Conservation (phyloP, 2,113 vertebrate species). For the Cynopterus brachyotis region DNA sequence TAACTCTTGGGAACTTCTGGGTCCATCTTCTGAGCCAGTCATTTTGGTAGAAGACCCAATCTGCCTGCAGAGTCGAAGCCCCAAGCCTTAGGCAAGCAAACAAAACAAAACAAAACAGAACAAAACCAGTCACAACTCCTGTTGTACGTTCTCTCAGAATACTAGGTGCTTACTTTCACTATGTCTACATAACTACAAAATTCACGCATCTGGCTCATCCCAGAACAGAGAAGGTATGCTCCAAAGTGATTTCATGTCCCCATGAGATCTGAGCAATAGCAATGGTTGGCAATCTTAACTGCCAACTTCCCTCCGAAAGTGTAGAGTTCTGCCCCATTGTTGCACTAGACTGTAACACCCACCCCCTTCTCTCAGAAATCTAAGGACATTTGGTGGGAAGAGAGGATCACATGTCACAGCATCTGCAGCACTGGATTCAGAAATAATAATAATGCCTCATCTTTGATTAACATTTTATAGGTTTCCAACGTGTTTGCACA, state of each 20-base stretch:
- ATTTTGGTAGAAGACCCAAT: constrained; percentile 2
- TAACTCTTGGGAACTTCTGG: neutral
- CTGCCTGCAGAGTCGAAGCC: neutral
- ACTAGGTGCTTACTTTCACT: neutral
- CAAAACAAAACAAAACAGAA: neutral
- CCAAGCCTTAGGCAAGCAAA: neutral
- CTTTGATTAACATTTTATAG: neutral
- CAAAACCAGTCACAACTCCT: neutral
- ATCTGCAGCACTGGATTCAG: neutral
- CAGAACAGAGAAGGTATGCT: neutral
- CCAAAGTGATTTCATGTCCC: neutral
- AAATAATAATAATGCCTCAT: neutral
- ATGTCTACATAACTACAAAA: neutral
- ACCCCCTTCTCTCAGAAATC: neutral
- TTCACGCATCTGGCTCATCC: neutral
- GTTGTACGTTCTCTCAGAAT: neutral
- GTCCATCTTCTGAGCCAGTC: neutral
- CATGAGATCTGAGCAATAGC: neutral
- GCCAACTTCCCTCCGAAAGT: neutral
- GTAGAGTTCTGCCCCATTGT: neutral
- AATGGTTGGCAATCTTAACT: neutral
- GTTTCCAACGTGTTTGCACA: neutral
- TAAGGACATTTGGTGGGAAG: neutral
- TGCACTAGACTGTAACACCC: neutral
- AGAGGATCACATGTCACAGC: neutral